Percentiles rank a stretch among this genome's conserved stretches.
These are phyloP conservation scores for Rhodeus uyekii DNA, from an alignment of 2,797 vertebrate genomes.

Conservation along the genomic window DNA sequence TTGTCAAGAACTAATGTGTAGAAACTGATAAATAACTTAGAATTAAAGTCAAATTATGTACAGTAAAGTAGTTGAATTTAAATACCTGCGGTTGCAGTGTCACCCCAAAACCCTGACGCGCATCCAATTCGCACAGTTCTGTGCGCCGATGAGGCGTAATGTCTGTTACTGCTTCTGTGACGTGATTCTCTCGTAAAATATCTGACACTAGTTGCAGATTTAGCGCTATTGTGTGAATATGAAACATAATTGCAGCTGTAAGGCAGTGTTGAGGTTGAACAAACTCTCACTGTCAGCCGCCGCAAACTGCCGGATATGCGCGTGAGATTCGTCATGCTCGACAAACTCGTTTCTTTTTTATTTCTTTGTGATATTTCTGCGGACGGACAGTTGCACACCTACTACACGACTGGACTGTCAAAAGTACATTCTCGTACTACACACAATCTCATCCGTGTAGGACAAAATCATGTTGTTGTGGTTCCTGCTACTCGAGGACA, in stretches of 20 bases:
- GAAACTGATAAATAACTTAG: background rate
- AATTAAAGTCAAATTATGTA: background rate
- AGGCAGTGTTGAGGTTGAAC: background rate
- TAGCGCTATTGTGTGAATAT: background rate
- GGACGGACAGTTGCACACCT: background rate
- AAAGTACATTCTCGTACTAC: background rate
- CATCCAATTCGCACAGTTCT: constrained; percentile 76
- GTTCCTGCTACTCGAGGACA: constrained; percentile 21
- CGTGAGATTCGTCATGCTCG: background rate
- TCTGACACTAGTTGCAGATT: background rate
- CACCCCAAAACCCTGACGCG: constrained; percentile 85
- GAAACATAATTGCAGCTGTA: background rate
- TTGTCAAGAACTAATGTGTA: background rate
- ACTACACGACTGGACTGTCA: background rate
- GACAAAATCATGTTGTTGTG: background rate
- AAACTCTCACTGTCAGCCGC: constrained; percentile 9
- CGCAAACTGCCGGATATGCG: constrained; percentile 7
- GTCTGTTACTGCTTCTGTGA: constrained; percentile 10
- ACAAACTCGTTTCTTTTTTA: background rate
- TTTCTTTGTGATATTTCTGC: background rate
- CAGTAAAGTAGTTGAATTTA: background rate
- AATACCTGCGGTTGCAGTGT: constrained; percentile 80
- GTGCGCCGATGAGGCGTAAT: background rate
- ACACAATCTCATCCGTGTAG: constrained; percentile 22
- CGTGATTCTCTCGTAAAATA: background rate